These are phyloP conservation scores for Tragelaphus imberbis DNA, from an alignment of 2,113 vertebrate species.

Conservation along the genomic window DNA sequence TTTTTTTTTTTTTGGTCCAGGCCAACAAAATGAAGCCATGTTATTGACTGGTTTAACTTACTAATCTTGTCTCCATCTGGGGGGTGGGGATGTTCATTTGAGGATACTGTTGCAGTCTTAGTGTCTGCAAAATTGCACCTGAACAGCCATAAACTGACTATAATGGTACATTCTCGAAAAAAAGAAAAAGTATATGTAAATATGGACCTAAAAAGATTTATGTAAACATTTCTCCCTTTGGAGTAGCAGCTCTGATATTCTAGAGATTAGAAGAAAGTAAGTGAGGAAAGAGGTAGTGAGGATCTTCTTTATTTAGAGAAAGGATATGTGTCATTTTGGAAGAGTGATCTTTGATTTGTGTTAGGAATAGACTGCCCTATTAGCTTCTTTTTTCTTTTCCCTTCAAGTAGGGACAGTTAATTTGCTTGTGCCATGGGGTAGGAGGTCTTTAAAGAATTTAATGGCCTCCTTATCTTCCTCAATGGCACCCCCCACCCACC, in stretches of 20 bases:
- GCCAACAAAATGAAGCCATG: not conserved
- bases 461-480: not conserved
- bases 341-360: not conserved
- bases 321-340: too few relatives aligned
- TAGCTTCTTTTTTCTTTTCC: not conserved
- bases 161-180: not conserved
- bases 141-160: not conserved
- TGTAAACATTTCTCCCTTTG: not conserved
- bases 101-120: not conserved
- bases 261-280: not conserved
- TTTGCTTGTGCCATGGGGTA: not conserved
- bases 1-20: not conserved
- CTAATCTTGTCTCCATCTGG: not conserved
- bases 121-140: not conserved
- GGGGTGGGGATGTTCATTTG: not conserved
- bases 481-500: rapidly evolving
- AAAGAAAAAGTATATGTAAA: not conserved
- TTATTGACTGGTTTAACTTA: not conserved
- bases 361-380: not conserved
- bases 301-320: not conserved
- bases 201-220: not conserved
- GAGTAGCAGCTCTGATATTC: not conserved
- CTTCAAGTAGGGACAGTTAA: not conserved
- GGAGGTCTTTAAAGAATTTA: not conserved
- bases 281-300: not conserved